These are phyloP conservation scores for Lydus trimaculatus DNA, from an alignment of 2,888 invertebrate species.

Conservation along the genomic window DNA sequence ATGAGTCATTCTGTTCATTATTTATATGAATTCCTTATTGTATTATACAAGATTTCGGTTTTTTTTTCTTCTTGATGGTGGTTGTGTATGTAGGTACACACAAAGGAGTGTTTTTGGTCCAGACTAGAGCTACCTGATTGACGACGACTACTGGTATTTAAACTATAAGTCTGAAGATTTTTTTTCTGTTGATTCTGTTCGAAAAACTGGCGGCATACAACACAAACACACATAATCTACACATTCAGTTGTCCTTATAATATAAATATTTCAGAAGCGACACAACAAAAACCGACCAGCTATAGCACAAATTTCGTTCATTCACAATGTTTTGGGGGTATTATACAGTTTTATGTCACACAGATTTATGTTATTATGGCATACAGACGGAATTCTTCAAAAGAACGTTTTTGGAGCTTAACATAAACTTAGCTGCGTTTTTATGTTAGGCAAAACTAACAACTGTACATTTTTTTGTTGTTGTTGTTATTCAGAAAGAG, in stretches of 20 bases:
- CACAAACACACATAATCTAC: conserved; percentile 5
- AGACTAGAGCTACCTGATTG: conserved; percentile 5
- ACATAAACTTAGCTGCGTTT: background rate
- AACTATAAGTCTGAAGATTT: background rate
- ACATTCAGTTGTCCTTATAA: conserved; percentile 6
- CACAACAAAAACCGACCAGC: background rate
- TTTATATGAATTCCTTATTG: too few species aligned
- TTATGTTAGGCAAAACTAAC: background rate
- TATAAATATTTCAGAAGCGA: conserved; percentile 4
- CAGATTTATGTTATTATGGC: conserved; percentile 4
- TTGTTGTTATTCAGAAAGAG: too few species aligned
- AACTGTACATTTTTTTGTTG: background rate
- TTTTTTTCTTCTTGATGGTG: background rate
- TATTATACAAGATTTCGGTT: background rate
- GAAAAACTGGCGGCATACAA: conserved; percentile 1
- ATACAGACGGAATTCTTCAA: background rate
- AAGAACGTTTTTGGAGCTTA: background rate
- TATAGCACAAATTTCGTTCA: conserved; percentile 1
- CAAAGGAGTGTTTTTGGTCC: background rate
- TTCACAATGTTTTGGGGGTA: conserved; percentile 1
- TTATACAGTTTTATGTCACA: background rate
- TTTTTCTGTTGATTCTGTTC: background rate
- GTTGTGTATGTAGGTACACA: background rate
- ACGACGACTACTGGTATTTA: conserved; percentile 8
- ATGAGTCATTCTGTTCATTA: background rate